Evolutionary conservation across 2,113 vertebrate species (phyloP).

Genomic region (Ptilorrhoa leucosticta): DNA sequence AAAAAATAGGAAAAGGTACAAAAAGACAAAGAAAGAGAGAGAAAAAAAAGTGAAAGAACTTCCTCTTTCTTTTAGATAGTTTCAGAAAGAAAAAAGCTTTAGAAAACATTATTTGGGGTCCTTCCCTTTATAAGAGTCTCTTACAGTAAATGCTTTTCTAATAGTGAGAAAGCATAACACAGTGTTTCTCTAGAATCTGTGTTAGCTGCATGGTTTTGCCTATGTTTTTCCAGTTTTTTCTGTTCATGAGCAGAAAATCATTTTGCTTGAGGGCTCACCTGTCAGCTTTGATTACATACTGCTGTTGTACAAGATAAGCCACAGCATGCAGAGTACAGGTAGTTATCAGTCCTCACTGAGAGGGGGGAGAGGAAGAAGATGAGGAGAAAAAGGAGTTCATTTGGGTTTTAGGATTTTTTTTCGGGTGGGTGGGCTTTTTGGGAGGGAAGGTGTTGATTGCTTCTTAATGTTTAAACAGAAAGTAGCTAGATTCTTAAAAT

Average conservation of each 20-base stretch:
- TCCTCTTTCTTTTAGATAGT: neutral
- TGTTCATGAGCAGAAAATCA: neutral
- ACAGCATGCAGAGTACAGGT: neutral
- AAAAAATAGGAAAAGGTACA: neutral
- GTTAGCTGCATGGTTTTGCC: neutral
- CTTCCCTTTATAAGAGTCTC: neutral
- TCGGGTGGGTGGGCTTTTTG: too few relatives aligned
- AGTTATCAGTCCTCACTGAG: neutral
- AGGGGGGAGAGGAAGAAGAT: neutral
- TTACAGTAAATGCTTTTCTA: neutral
- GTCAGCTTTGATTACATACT: neutral
- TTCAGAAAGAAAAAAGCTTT: neutral
- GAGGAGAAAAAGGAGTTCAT: neutral
- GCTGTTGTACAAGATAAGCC: neutral
- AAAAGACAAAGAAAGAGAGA: neutral
- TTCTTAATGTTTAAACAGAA: neutral
- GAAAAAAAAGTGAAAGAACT: neutral
- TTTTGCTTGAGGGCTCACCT: neutral
- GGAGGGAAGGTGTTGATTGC: rapidly evolving
- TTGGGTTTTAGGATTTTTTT: neutral
- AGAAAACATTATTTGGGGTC: neutral
- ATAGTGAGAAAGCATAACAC: neutral
- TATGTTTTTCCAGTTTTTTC: neutral
- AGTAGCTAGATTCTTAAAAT: neutral
- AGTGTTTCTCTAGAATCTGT: neutral